phyloP scores from a whole-genome alignment of 1,140 invertebrate species.

The Bombus superbus region DNA sequence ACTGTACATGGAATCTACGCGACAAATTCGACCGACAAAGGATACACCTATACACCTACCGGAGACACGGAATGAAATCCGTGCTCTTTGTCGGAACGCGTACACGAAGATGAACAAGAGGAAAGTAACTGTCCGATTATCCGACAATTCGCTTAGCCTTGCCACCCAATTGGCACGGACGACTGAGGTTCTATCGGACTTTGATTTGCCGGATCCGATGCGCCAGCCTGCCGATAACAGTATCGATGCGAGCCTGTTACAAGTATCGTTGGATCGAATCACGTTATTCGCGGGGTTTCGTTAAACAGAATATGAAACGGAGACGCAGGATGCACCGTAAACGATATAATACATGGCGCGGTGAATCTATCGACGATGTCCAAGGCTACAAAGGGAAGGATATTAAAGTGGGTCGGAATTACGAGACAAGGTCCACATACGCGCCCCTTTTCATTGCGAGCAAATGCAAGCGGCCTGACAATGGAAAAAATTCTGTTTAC shows the following conservation, averaged over 20 bases:
- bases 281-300: no score
- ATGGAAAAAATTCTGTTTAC: constrained; percentile 67
- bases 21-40: no score
- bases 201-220: no score
- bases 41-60: no score
- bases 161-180: no score
- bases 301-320: neutral
- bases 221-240: neutral
- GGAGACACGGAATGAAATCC: no score
- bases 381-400: constrained; percentile 35
- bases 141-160: no score
- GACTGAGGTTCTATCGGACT: no score
- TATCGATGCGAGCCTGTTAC: neutral
- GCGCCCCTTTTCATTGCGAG: constrained; percentile 25
- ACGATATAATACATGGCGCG: neutral
- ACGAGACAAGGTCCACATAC: constrained; percentile 32
- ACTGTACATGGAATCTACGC: no score
- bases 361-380: constrained; percentile 21
- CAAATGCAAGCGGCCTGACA: constrained; percentile 38
- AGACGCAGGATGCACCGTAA: neutral
- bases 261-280: neutral
- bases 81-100: no score
- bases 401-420: constrained; percentile 60
- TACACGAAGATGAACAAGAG: no score
- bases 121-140: no score